Percentiles rank a stretch among this genome's conserved stretches.
These are phyloP conservation scores for Villa cingulata DNA, from an alignment of 2,888 invertebrate genomes.

Conservation along the genomic window DNA sequence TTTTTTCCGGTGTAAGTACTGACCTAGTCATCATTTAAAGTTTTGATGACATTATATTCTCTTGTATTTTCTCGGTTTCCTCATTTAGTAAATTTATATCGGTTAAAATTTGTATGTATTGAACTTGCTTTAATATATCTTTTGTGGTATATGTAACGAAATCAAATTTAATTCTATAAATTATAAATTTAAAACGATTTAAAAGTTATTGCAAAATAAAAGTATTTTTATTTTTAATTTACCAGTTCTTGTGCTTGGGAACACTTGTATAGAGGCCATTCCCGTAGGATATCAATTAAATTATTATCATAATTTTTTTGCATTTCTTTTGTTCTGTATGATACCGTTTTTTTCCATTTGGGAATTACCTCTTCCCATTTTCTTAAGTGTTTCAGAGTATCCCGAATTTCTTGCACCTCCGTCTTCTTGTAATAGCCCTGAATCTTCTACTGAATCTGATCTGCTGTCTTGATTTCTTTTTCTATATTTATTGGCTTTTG, in stretches of 20 bases:
- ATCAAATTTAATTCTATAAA: constrained; percentile 1
- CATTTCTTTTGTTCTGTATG: background rate
- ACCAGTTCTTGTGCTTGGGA: constrained; percentile 3
- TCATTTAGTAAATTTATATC: too few relatives aligned
- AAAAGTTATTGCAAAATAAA: background rate
- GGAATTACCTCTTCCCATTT: background rate
- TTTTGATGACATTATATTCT: too few relatives aligned
- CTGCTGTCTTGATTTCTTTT: background rate
- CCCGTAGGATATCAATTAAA: background rate
- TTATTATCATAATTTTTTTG: background rate
- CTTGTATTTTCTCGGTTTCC: too few relatives aligned
- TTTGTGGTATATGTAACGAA: too few relatives aligned
- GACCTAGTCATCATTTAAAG: too few relatives aligned
- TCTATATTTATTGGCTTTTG: background rate
- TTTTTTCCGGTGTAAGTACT: too few relatives aligned
- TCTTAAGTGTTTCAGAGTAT: background rate
- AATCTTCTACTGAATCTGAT: background rate
- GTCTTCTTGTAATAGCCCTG: background rate
- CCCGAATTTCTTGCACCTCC: background rate
- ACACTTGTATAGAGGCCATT: constrained; percentile 1
- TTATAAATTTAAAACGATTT: background rate
- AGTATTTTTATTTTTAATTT: background rate
- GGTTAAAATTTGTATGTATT: too few relatives aligned
- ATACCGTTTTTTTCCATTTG: background rate
- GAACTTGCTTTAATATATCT: too few relatives aligned